A percentile compares a stretch with the other conserved stretches of the same genome.
phyloP scores from a whole-genome alignment of 2,888 invertebrate species.

The Schrankia costaestrigalis region DNA sequence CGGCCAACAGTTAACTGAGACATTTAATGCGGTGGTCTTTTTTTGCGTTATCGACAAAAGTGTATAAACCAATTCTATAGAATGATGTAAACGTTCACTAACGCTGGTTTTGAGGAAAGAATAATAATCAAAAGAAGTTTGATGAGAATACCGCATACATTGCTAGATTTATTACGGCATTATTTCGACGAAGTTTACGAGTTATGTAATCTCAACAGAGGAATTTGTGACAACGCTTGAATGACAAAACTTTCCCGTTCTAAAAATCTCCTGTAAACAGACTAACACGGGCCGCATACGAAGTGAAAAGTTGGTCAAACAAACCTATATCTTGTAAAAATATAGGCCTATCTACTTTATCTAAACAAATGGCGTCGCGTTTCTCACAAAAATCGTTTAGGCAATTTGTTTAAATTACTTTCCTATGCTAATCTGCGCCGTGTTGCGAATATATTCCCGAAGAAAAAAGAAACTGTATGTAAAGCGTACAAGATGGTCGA shows the following conservation, averaged over 20 bases:
- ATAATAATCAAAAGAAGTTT: constrained; percentile 52
- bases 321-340: constrained; percentile 37
- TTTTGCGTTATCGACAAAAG: constrained; percentile 50
- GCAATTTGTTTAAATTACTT: constrained; percentile 76
- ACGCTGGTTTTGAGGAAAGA: constrained; percentile 39
- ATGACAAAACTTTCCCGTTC: constrained; percentile 43
- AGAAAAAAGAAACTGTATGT: constrained; percentile 49
- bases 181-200: constrained; percentile 46
- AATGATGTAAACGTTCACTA: constrained; percentile 50
- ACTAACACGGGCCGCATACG: constrained; percentile 25
- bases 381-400: constrained; percentile 68
- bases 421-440: constrained; percentile 69
- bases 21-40: constrained; percentile 51
- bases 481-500: constrained; percentile 51
- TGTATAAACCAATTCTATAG: constrained; percentile 58
- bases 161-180: constrained; percentile 48
- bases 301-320: constrained; percentile 36
- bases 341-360: constrained; percentile 49
- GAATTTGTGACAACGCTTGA: constrained; percentile 38
- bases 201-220: constrained; percentile 46
- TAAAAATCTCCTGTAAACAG: constrained; percentile 37
- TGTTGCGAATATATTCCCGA: constrained; percentile 64
- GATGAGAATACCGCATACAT: constrained; percentile 46
- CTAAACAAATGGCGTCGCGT: constrained; percentile 57
- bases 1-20: constrained; percentile 54